These are phyloP conservation scores for Tetheella fluctuosa DNA, from an alignment of 2,888 invertebrate species.

Conservation along the genomic window DNA sequence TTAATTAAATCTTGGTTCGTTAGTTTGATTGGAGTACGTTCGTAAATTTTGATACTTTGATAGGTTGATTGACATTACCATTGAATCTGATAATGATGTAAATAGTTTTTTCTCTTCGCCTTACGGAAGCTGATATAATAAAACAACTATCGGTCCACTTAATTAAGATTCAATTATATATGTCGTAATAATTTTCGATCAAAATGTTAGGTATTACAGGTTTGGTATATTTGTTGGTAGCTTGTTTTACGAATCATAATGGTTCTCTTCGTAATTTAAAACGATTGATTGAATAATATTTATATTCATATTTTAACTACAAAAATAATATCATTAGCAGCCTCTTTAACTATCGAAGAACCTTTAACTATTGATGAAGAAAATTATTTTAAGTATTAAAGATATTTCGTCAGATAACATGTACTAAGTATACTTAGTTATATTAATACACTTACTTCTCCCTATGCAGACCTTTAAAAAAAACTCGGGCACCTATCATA, in stretches of 20 bases:
- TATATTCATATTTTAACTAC: too few species aligned
- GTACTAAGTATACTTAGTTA: background rate
- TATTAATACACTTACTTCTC: background rate
- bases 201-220: constrained; percentile 29
- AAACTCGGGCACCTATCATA: constrained; percentile 59
- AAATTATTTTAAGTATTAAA: too few species aligned
- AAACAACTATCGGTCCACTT: constrained; percentile 36
- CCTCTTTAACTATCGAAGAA: too few species aligned
- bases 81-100: constrained; percentile 36
- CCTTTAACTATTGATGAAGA: too few species aligned
- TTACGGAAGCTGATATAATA: constrained; percentile 39
- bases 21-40: constrained; percentile 55
- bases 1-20: constrained; percentile 76
- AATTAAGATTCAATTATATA: constrained; percentile 39
- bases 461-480: constrained; percentile 27
- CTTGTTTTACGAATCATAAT: too few species aligned
- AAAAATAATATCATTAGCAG: too few species aligned
- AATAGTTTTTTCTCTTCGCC: constrained; percentile 29
- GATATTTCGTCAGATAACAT: background rate
- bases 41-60: constrained; percentile 47
- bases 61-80: constrained; percentile 43
- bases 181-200: constrained; percentile 37
- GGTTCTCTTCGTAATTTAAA: background rate
- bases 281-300: background rate
- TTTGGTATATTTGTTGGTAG: too few species aligned